Evolutionary conservation across 1,140 invertebrate genomes (phyloP), one percentile per base, ranked within the genome.

Genomic region (Zaprionus kolodkinae): DNA sequence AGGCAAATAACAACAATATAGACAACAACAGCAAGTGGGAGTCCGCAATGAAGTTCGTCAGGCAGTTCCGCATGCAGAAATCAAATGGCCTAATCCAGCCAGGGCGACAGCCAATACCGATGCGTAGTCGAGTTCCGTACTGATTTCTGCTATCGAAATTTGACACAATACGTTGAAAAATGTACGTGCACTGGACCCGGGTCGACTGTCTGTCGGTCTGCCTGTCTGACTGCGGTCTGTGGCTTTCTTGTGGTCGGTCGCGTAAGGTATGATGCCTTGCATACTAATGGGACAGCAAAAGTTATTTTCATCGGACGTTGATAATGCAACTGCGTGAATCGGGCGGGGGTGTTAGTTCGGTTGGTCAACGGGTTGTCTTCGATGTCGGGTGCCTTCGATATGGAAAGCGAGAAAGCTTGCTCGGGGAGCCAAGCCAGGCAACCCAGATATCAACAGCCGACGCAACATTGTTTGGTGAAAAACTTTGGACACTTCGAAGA

Each of bases 71-170:
- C 72, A 62, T 81, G 40, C 35, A 52, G 36, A 62, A 72, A 60
- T 48, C 35, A 66, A 65, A 72, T 62, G 64, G 67, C 40, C 62
- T 50, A 70, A 84, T 81, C 56, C 63, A 25, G 33, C 38, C 45
- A 13, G n/a, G 33, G 35, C 63, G 62, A 63, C 66, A 72, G 72
- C 69, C 71, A 75, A 88, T 88, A 88, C 45, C 45, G 11, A 50
- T 50, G 55, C 74, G 80, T 88, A 87, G 85, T 71, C 72, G 62
- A 89, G 85, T 89, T 89, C 86, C 86, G 85, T 89, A 89, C 85
- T 89, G 86, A 89, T 89, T 89, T 89, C 85, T 81, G 89, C 85
- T 77, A 89, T 89, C 85, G 86, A 89, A 89, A 89, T 85, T 89
- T 85, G 85, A 84, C 81, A 89, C 85, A 89, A 89, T 81, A 89